A percentile compares a stretch with the other conserved stretches of the same genome.
Evolutionary conservation across 1,140 invertebrate genomes (phyloP).

Genomic region (Bombus terrestris): DNA sequence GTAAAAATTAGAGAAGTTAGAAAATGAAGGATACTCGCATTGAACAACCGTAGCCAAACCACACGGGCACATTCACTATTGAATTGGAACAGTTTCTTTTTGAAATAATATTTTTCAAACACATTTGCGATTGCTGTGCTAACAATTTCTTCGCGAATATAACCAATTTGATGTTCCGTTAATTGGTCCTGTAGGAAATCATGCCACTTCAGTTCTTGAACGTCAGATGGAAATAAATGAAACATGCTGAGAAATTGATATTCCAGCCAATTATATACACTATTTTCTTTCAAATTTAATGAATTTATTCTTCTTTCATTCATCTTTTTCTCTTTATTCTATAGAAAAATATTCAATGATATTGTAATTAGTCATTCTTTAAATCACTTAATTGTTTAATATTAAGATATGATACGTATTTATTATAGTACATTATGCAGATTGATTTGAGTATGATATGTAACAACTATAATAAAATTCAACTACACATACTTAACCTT

Average conservation of each 20-base stretch:
- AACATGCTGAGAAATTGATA: neutral
- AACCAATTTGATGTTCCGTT: constrained; percentile 38
- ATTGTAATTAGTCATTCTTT: neutral
- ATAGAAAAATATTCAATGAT: neutral
- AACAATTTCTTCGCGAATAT: constrained; percentile 61
- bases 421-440: neutral
- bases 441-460: neutral
- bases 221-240: constrained; percentile 11
- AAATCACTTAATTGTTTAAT: neutral
- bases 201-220: constrained; percentile 56
- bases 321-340: neutral
- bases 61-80: constrained; percentile 31
- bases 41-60: constrained; percentile 40
- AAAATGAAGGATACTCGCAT: constrained; percentile 21
- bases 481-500: neutral
- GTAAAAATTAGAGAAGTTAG: neutral
- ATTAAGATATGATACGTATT: neutral
- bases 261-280: neutral
- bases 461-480: neutral
- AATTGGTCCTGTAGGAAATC: constrained; percentile 48
- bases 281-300: neutral
- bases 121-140: constrained; percentile 4
- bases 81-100: constrained; percentile 46
- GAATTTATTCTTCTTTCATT: neutral
- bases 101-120: constrained; percentile 19